Conservation (phyloP, 2,113 vertebrate species). For the Xenopus borealis region DNA sequence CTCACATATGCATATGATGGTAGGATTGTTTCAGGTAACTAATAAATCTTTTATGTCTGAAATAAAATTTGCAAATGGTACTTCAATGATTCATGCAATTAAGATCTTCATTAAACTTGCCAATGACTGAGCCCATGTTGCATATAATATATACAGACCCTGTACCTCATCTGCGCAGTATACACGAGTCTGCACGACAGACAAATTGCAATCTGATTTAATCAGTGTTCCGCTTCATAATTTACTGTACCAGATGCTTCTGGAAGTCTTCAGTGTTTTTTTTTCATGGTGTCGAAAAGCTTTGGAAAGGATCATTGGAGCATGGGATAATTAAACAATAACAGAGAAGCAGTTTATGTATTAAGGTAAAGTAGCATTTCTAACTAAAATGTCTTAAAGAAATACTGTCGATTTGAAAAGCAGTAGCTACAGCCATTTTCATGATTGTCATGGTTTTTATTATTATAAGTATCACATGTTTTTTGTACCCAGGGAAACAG, state of each 20-base stretch:
- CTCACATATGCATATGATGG: background rate
- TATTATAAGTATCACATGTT: no score
- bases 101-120: constrained; percentile 21
- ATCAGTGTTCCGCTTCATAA: constrained; percentile 35
- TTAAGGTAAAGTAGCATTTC: no score
- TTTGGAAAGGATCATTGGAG: background rate
- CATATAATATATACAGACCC: constrained; percentile 35
- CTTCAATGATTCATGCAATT: constrained; percentile 20
- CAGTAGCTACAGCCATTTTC: no score
- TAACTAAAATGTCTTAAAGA: no score
- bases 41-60: constrained; percentile 22
- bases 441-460: no score
- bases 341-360: no score
- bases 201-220: constrained; percentile 36
- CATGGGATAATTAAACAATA: no score
- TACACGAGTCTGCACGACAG: constrained; percentile 34
- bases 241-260: constrained; percentile 37
- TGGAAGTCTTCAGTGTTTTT: constrained; percentile 21
- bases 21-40: background rate
- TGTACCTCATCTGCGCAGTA: constrained; percentile 27
- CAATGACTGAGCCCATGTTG: constrained; percentile 28
- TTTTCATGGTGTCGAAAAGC: constrained; percentile 7
- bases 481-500: no score
- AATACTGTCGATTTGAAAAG: no score
- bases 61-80: constrained; percentile 20